phyloP scores from a whole-genome alignment of 1,140 invertebrate genomes.

The Tachypleus tridentatus region DNA sequence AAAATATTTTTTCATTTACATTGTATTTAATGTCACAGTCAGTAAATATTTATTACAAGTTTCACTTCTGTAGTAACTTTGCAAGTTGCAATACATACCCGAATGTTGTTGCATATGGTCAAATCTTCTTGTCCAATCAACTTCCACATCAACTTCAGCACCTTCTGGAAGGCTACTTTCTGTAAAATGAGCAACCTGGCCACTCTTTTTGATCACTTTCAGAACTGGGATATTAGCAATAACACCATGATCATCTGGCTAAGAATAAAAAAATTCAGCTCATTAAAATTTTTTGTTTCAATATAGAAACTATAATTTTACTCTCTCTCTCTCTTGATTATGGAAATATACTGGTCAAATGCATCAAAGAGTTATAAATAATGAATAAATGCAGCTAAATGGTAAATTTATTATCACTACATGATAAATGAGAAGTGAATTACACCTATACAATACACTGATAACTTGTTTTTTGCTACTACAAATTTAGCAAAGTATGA shows the following conservation, averaged over 20 bases:
- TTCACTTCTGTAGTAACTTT: conserved; percentile 1
- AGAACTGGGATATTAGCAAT: conserved; percentile 51
- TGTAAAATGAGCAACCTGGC: conserved; percentile 57
- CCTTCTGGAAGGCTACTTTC: conserved; percentile 45
- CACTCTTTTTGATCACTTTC: conserved; percentile 50
- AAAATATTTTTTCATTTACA: no score
- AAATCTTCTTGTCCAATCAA: conserved; percentile 64
- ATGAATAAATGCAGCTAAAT: no score
- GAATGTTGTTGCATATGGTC: conserved; percentile 88
- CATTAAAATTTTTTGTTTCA: no score
- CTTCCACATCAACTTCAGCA: conserved; percentile 42
- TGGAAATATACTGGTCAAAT: no score
- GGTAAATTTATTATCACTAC: no score
- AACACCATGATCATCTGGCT: conserved; percentile 63
- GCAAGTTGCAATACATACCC: conserved; percentile 34
- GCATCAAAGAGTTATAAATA: no score
- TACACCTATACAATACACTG: no score
- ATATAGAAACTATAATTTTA: no score
- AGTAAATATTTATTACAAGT: conserved; percentile 1
- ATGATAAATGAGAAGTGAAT: no score
- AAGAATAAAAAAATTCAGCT: conserved; percentile 10
- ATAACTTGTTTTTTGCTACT: no score
- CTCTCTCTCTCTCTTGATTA: no score
- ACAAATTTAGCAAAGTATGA: no score
- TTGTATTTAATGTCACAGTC: conserved; percentile 20